Conservation (phyloP, 2,888 invertebrate genomes). For the Sacculina carcini region DNA sequence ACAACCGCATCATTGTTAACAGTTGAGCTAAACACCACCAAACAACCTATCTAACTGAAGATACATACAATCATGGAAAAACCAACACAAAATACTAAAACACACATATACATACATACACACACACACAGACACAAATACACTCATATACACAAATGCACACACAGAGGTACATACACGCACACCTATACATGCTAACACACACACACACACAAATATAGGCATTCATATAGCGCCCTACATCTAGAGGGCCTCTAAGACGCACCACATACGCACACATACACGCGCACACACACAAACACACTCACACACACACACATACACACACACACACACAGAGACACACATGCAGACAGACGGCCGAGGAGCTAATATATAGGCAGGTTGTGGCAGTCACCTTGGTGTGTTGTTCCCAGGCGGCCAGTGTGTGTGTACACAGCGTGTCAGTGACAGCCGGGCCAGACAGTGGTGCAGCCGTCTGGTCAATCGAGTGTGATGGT, state of each 20-base stretch:
- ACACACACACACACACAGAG: background rate
- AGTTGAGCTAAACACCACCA: no score
- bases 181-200: no score
- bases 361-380: background rate
- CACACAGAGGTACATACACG: background rate
- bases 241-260: background rate
- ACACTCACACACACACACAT: background rate
- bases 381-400: conserved; percentile 26
- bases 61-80: background rate
- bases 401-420: conserved; percentile 72
- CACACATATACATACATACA: background rate
- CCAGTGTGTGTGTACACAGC: conserved; percentile 25
- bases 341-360: background rate
- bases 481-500: no score
- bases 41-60: no score
- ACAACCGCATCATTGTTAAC: no score
- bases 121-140: no score
- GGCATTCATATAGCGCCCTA: no score
- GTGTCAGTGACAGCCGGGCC: conserved; percentile 17
- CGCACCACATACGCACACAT: background rate
- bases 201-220: no score
- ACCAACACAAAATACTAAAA: background rate
- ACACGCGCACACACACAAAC: no score
- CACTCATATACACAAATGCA: background rate
- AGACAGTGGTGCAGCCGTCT: no score